phyloP scores from a whole-genome alignment of 1,140 invertebrate genomes.

The Tigriopus japonicus region DNA sequence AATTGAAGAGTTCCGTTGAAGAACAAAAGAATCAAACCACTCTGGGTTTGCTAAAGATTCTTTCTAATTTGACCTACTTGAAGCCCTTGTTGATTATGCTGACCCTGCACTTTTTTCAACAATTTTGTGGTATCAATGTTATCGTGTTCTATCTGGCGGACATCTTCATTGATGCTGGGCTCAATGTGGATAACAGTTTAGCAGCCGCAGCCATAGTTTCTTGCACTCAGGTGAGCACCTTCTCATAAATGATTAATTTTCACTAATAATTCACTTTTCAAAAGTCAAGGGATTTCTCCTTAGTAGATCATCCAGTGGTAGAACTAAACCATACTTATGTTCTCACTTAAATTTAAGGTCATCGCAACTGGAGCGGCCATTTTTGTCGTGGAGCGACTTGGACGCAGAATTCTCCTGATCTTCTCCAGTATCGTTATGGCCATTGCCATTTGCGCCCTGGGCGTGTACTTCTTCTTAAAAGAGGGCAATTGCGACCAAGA shows the following conservation, averaged over 20 bases:
- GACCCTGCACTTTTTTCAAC: slow-evolving; percentile 38
- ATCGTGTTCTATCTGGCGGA: slow-evolving; percentile 48
- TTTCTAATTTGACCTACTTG: background rate
- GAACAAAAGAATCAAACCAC: slow-evolving; percentile 23
- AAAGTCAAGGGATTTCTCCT: no score
- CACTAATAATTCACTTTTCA: no score
- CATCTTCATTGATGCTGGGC: slow-evolving; percentile 38
- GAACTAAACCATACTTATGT: background rate
- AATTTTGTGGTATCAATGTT: slow-evolving; percentile 51
- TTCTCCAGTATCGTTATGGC: slow-evolving; percentile 37
- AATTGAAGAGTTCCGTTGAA: slow-evolving; percentile 21
- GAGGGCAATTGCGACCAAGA: slow-evolving; percentile 25
- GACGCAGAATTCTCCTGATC: slow-evolving; percentile 22
- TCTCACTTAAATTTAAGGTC: background rate
- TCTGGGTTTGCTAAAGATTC: background rate
- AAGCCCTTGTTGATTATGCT: slow-evolving; percentile 34
- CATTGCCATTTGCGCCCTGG: slow-evolving; percentile 31
- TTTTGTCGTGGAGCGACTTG: slow-evolving; percentile 22
- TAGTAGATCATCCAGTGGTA: no score
- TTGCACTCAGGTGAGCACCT: slow-evolving; percentile 20
- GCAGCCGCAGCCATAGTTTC: slow-evolving; percentile 25
- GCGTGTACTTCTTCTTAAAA: slow-evolving; percentile 47
- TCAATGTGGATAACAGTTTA: slow-evolving; percentile 9
- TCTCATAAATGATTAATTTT: no score
- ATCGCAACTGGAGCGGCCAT: slow-evolving; percentile 21